These are phyloP conservation scores for Protaetia brevitarsis DNA, from an alignment of 1,140 invertebrate species.

Conservation along the genomic window DNA sequence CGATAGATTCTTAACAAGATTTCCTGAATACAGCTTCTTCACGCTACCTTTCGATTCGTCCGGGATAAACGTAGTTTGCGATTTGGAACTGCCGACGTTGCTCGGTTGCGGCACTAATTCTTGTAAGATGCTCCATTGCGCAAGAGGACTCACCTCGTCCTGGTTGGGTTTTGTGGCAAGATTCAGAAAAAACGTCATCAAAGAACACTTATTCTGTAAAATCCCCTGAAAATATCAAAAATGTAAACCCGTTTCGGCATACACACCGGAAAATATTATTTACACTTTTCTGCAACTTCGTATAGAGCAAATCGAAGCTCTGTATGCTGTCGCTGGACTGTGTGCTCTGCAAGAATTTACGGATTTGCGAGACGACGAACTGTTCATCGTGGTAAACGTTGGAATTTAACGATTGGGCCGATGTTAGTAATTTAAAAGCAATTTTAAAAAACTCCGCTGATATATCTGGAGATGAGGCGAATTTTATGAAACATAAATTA, in stretches of 20 bases:
- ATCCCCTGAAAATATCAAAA: slow-evolving; percentile 25
- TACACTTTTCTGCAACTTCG: slow-evolving; percentile 43
- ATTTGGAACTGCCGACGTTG: not conserved
- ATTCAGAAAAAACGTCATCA: slow-evolving; percentile 27
- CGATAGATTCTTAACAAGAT: slow-evolving; percentile 17
- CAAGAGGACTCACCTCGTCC: not conserved
- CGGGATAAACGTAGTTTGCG: slow-evolving; percentile 30
- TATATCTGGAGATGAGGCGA: slow-evolving; percentile 36
- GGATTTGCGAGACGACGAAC: slow-evolving; percentile 36
- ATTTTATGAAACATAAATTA: not conserved
- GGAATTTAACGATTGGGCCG: not conserved
- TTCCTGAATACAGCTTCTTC: slow-evolving; percentile 31
- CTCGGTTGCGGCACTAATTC: slow-evolving; percentile 19
- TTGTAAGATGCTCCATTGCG: slow-evolving; percentile 21
- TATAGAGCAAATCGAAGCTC: slow-evolving; percentile 43
- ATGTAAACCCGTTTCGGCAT: no score
- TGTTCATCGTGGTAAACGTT: slow-evolving; percentile 32
- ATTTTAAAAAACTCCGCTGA: slow-evolving; percentile 37
- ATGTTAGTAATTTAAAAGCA: slow-evolving; percentile 35
- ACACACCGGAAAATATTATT: slow-evolving; percentile 18
- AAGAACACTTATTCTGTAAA: slow-evolving; percentile 24
- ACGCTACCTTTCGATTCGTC: slow-evolving; percentile 31
- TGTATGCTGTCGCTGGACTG: slow-evolving; percentile 34
- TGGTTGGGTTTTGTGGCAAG: not conserved
- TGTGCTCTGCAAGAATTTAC: slow-evolving; percentile 31